Evolutionary conservation across 2,888 invertebrate genomes (phyloP), one percentile per base, ranked within the genome.

Genomic region (Serripes groenlandicus): DNA sequence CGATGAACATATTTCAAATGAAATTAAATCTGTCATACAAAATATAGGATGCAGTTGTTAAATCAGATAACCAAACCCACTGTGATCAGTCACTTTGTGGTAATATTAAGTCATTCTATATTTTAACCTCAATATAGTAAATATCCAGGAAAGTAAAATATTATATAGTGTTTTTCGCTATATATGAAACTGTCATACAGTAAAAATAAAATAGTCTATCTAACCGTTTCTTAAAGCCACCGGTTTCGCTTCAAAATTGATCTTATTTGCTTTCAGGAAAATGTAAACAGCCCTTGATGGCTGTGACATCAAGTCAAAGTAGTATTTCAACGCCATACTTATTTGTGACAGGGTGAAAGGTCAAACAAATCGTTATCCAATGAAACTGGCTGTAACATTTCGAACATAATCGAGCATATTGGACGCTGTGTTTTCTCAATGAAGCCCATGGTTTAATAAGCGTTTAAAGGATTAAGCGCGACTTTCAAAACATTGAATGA

Each of bases 231-330:
- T 94, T 83, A 97, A 94, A 86, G 96, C 96, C 30, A 97, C 95
- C 77, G 95, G 93, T 90, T 96, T 96, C 1, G 95, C 93, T 91
- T 96, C 96, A 93, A 96, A 97, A 62, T 96, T 96, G 90, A 96
- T 96, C 75, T 96, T 96, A 68, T 96, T 95, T 28, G 95, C 92
- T 90, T 97, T 97, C 58, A 97, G 94, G 91, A 97, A 96, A 26
- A 93, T 96, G 82, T 96, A 96, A 49, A 97, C 90, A 15, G 97
- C 96, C 91, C 97, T 95, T 7, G 96, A 96, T 0, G 97, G 97
- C 94, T 97, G 97, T 0, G 97, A 97, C 95, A 97, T 95, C 26
- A 97, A 94, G 95, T 97, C 97, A 87, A 95, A 96, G 92, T 97
- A 97, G 68, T 96, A 95, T 87, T 92, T 93, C 32, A 95, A 75